Evolutionary conservation across 2,113 vertebrate genomes (phyloP).

Genomic region (Chloebia gouldiae): DNA sequence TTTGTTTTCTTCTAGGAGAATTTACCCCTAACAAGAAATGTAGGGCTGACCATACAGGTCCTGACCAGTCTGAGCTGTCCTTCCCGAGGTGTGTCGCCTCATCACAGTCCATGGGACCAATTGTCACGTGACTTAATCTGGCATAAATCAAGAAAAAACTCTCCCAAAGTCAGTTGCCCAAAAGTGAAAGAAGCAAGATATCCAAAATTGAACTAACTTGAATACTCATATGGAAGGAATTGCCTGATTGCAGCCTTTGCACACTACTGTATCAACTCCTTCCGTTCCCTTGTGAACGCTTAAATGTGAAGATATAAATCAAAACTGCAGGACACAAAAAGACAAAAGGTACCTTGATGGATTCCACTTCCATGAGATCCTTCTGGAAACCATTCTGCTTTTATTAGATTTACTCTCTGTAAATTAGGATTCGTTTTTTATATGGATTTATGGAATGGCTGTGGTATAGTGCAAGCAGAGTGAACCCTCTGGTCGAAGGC

Average conservation of each 20-base stretch:
- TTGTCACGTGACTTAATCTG: neutral
- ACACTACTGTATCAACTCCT: conserved; percentile 4
- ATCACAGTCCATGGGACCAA: neutral
- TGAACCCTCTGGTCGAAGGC: neutral
- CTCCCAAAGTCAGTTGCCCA: neutral
- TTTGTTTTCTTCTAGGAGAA: neutral
- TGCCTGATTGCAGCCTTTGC: conserved; percentile 35
- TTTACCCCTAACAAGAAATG: neutral
- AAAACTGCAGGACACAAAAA: neutral
- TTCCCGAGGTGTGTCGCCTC: neutral
- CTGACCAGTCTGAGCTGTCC: neutral
- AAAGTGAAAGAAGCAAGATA: neutral
- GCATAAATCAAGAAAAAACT: neutral
- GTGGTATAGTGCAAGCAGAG: conserved; percentile 34
- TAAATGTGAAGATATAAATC: conserved; percentile 34
- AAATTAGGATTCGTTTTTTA: conserved; percentile 67
- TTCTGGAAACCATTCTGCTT: conserved; percentile 55
- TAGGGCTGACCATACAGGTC: neutral
- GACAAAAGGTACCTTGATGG: conserved; percentile 39
- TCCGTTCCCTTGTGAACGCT: neutral
- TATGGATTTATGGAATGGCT: conserved; percentile 60
- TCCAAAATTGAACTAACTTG: neutral
- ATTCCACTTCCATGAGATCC: conserved; percentile 28
- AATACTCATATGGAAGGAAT: conserved; percentile 54
- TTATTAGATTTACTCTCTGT: conserved; percentile 53